These are phyloP conservation scores for Bombus difficillimus DNA, from an alignment of 1,140 invertebrate genomes.

Conservation along the genomic window DNA sequence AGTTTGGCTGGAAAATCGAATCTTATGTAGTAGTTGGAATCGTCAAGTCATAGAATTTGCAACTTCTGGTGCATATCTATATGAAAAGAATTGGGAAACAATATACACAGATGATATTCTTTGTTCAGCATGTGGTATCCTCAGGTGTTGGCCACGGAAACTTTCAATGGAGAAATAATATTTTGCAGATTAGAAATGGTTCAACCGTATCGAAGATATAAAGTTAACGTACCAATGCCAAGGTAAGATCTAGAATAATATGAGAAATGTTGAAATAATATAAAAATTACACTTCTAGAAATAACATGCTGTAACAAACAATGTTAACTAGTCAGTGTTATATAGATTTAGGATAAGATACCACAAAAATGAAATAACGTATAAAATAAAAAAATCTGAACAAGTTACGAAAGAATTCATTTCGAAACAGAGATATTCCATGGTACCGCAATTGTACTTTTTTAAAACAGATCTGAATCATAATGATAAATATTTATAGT, in stretches of 20 bases:
- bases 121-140: slow-evolving; percentile 84
- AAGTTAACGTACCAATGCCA: too few relatives aligned
- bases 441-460: neutral
- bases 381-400: neutral
- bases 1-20: slow-evolving; percentile 80
- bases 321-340: neutral
- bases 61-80: slow-evolving; percentile 80
- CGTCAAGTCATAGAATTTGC: slow-evolving; percentile 87
- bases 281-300: neutral
- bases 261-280: neutral
- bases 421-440: neutral
- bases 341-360: neutral
- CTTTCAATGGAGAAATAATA: slow-evolving; percentile 89
- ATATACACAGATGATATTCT: slow-evolving; percentile 89
- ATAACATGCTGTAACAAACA: neutral
- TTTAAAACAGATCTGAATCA: neutral
- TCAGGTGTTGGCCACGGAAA: slow-evolving; percentile 86
- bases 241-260: slow-evolving; percentile 56
- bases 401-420: slow-evolving; percentile 7
- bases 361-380: too few relatives aligned
- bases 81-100: slow-evolving; percentile 84
- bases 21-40: slow-evolving; percentile 89
- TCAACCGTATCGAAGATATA: too few relatives aligned
- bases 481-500: neutral
- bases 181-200: slow-evolving; percentile 90